Evolutionary conservation across 35 echinoderm and acorn worm genomes (phyloP).

Genomic region (Apostichopus californicus): DNA sequence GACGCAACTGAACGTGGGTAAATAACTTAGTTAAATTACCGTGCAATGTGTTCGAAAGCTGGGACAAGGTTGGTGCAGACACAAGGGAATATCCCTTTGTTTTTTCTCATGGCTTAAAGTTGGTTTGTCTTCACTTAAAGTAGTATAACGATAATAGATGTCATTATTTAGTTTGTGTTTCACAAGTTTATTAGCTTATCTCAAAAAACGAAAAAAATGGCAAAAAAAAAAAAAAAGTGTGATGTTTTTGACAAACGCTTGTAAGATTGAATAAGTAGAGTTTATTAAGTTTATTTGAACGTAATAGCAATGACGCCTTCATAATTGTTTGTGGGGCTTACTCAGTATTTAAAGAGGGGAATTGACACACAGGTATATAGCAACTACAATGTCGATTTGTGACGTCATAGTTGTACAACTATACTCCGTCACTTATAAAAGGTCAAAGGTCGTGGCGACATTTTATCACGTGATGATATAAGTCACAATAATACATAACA

Average conservation of each 20-base stretch:
- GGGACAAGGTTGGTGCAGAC: conserved; percentile 6
- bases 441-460: no score
- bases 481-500: no score
- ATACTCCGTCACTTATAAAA: no score
- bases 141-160: background rate
- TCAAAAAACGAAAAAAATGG: no score
- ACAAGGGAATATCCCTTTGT: background rate
- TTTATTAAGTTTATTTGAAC: background rate
- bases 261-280: background rate
- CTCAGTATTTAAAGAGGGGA: no score
- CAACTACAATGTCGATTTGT: no score
- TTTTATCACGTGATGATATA: no score
- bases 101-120: background rate
- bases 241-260: no score
- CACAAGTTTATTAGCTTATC: background rate
- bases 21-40: conserved; percentile 70
- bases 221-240: no score
- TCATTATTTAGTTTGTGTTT: background rate
- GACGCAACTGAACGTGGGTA: conserved; percentile 52
- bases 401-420: no score
- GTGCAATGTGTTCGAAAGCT: conserved; percentile 66
- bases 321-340: background rate
- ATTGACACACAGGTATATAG: no score
- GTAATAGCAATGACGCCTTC: background rate
- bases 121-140: background rate